Percentiles rank a stretch among this genome's conserved stretches.
phyloP scores from a whole-genome alignment of 2,797 vertebrate genomes.

The Chaunax sp. region DNA sequence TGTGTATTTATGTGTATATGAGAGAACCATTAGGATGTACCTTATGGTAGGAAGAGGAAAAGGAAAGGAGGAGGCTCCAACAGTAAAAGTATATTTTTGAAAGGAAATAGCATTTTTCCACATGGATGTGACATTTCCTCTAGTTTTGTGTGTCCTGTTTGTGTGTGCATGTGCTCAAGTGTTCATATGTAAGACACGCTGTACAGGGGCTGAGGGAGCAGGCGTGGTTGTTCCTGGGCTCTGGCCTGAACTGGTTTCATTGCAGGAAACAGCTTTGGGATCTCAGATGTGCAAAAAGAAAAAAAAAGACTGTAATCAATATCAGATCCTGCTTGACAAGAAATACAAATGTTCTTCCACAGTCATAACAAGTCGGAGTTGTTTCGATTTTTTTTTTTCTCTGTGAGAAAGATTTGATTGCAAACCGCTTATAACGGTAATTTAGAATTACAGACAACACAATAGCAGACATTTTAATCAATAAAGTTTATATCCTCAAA shows the following conservation, averaged over 20 bases:
- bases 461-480: neutral
- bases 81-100: constrained; percentile 19
- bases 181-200: constrained; percentile 29
- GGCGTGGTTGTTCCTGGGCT: constrained; percentile 54
- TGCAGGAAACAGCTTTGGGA: constrained; percentile 19
- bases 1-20: neutral
- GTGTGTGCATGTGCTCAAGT: neutral
- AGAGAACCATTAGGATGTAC: constrained; percentile 22
- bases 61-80: constrained; percentile 59
- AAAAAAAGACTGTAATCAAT: constrained; percentile 22
- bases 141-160: neutral
- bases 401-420: neutral
- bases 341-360: neutral
- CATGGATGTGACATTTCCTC: constrained; percentile 22
- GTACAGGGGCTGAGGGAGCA: constrained; percentile 44
- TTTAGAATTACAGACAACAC: neutral
- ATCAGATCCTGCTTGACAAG: constrained; percentile 28
- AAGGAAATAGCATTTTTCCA: constrained; percentile 47
- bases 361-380: neutral
- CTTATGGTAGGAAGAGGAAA: constrained; percentile 43
- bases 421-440: neutral
- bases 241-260: constrained; percentile 20
- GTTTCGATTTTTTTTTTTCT: neutral
- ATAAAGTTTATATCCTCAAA: too few species aligned
- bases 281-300: constrained; percentile 26